A percentile compares a stretch with the other conserved stretches of the same genome.
phyloP scores from a whole-genome alignment of 2,888 invertebrate species.

The Pollenia angustigena region DNA sequence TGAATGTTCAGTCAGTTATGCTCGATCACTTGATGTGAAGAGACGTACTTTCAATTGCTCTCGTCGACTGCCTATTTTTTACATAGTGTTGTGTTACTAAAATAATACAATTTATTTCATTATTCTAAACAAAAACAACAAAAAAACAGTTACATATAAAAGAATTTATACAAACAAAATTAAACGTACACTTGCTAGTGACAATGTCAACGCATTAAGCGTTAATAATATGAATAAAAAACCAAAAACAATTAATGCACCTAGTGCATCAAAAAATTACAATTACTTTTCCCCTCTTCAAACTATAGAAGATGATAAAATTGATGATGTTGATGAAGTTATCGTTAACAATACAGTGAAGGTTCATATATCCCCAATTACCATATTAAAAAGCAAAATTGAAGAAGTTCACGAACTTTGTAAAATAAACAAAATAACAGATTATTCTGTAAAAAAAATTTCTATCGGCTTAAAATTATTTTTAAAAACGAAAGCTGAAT shows the following conservation, averaged over 20 bases:
- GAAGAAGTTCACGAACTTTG: not conserved
- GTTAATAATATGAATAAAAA: conserved; percentile 23
- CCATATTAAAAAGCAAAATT: not conserved
- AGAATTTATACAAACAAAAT: conserved; percentile 26
- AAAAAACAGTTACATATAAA: not conserved
- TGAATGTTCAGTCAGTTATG: no score
- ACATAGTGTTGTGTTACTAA: not conserved
- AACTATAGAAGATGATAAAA: not conserved
- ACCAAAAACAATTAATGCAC: conserved; percentile 28
- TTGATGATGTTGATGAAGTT: conserved; percentile 1
- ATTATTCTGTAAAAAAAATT: not conserved
- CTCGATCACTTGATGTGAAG: not conserved
- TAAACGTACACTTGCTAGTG: conserved; percentile 16
- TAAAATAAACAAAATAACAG: not conserved
- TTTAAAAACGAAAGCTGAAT: not conserved
- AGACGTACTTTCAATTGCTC: not conserved
- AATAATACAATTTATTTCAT: not conserved
- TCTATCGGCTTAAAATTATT: not conserved
- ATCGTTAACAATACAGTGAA: not conserved
- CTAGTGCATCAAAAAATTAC: not conserved
- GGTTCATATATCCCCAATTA: not conserved
- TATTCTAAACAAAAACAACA: not conserved
- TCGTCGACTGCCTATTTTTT: not conserved
- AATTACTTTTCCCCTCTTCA: no score
- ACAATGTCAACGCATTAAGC: conserved; percentile 32